Base-by-base conservation (phyloP, 2,797 vertebrate species). In the Enteromius thamalakanensis region DNA sequence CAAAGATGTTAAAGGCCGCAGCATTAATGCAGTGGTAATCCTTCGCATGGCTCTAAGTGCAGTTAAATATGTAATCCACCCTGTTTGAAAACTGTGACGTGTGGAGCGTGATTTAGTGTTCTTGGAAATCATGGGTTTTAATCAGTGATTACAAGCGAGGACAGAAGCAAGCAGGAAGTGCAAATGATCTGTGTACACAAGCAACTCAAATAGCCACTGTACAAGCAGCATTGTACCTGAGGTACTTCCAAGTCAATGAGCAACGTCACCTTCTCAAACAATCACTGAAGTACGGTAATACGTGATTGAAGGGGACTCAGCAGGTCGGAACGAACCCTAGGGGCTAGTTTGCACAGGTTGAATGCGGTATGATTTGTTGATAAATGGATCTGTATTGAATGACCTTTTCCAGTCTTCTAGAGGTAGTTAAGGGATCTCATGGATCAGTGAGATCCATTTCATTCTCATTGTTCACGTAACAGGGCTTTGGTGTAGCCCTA, bases 341-440 rank as follows among this genome's bases (percentile, higher is more conserved):
- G 78, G 78, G 40, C 17, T 79, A 32, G 65, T 37, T 77, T 65
- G 6, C 29, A 76, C 62, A 69, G 74, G 84, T 49, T 55, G 80
- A 84, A 68, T 84, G 21, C 77, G 21, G 69, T 87, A 60, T 45
- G 77, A 82, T 47, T 23, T 81, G 60, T 45, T 53, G 42, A 74
- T 71, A 29, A 49, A 62, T 17, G 60, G 32, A 80, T 85, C n/a
- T 4, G 14, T 72, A 69, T 53, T 78, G 8, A 65, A 29, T 79
- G 85, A 87, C 84, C 49, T 86, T 81, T 79, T 65, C 72, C 15
- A 21, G 75, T 79, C 58, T 80, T 37, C 62, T 55, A 49, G 7
- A 79, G 64, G 71, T 67, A 40, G 40, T 49, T 69, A 42, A 8
- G 65, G 34, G 76, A 53, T 64, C 53, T 71, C 69, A 72, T 47